phyloP scores from a whole-genome alignment of 1,140 invertebrate genomes.

The Homalodisca vitripennis region DNA sequence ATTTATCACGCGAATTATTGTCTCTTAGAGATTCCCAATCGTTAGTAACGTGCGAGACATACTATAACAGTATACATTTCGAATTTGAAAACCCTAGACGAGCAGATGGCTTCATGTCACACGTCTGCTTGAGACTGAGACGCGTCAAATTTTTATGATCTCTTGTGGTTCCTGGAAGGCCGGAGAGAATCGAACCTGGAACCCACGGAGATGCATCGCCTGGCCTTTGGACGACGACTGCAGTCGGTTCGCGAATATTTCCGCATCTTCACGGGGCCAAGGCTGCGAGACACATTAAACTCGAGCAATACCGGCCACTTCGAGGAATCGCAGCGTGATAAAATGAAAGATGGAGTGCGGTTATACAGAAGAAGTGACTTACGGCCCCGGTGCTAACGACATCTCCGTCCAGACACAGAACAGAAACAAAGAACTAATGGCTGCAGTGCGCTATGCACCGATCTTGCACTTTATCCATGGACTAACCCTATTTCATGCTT shows the following conservation, averaged over 20 bases:
- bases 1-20: too few species aligned
- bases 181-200: too few species aligned
- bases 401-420: background rate
- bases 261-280: slow-evolving; percentile 4
- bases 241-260: background rate
- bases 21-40: too few species aligned
- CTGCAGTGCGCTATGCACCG: slow-evolving; percentile 6
- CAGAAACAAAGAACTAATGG: slow-evolving; percentile 13
- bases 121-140: too few species aligned
- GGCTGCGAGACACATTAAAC: slow-evolving; percentile 18
- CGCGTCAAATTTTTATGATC: too few species aligned
- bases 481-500: slow-evolving; percentile 23
- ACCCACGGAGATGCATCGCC: too few species aligned
- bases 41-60: too few species aligned
- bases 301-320: background rate
- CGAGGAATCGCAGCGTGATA: slow-evolving; percentile 19
- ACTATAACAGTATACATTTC: too few species aligned
- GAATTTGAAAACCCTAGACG: too few species aligned
- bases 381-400: slow-evolving; percentile 9
- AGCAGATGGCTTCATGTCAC: too few species aligned
- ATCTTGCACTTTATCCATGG: slow-evolving; percentile 10
- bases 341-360: slow-evolving; percentile 21
- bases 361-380: slow-evolving; percentile 26
- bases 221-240: too few species aligned
- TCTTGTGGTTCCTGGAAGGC: too few species aligned